These are phyloP conservation scores for Hypotaenidia okinawae DNA, from an alignment of 2,797 vertebrate genomes.

Conservation along the genomic window DNA sequence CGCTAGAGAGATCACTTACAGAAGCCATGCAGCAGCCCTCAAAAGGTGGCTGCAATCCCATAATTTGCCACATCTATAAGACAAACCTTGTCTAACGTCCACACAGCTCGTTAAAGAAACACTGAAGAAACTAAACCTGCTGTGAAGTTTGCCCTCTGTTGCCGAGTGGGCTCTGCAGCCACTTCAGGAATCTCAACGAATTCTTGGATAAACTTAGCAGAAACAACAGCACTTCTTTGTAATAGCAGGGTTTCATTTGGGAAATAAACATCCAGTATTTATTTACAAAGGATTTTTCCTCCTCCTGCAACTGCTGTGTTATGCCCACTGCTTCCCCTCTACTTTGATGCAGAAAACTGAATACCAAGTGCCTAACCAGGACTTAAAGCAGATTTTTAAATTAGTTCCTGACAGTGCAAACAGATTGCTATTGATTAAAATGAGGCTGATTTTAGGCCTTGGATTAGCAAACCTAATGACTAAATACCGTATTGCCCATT, in stretches of 20 bases:
- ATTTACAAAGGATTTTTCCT: slow-evolving; percentile 48
- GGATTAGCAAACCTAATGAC: slow-evolving; percentile 69
- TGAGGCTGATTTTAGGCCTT: slow-evolving; percentile 64
- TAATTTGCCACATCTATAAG: background rate
- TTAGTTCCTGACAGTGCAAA: slow-evolving; percentile 74
- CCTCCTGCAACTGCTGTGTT: slow-evolving; percentile 26
- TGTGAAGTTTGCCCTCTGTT: background rate
- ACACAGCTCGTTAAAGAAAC: background rate
- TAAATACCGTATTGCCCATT: slow-evolving; percentile 47
- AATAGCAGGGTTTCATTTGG: slow-evolving; percentile 35
- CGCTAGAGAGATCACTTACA: background rate
- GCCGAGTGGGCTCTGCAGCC: background rate
- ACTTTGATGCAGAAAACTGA: slow-evolving; percentile 35
- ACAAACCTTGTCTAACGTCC: background rate
- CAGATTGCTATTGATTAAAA: slow-evolving; percentile 74
- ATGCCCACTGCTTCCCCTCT: slow-evolving; percentile 13
- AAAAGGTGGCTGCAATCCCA: background rate
- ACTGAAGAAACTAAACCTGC: background rate
- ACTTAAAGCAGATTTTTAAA: slow-evolving; percentile 76
- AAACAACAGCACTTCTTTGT: slow-evolving; percentile 32
- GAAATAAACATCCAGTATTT: slow-evolving; percentile 58
- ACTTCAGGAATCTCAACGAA: background rate
- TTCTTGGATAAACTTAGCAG: slow-evolving; percentile 41
- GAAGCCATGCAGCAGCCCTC: background rate
- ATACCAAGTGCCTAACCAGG: slow-evolving; percentile 61